Base-by-base conservation (phyloP, 37 sponge, comb jelly and placozoan genomes). In the Eunapius fragilis region DNA sequence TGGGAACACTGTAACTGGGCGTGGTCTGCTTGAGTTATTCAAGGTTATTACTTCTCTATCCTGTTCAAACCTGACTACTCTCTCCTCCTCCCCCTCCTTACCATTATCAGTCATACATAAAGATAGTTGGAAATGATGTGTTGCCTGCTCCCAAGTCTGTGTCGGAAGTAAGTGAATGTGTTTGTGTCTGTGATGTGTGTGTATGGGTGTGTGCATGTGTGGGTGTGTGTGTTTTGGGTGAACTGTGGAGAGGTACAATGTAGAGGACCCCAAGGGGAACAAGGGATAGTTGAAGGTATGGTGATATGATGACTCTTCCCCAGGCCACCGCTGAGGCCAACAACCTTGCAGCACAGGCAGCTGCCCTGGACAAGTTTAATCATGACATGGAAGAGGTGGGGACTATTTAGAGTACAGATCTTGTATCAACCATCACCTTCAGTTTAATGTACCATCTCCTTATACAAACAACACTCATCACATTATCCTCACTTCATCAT, bases 251-350 rank as follows among this genome's bases (percentile, higher is more conserved):
- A n/a, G n/a, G n/a, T n/a, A n/a, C n/a, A n/a, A n/a, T n/a, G n/a
- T n/a, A n/a, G n/a, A n/a, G n/a, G n/a, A 41, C 6, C 47, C 27
- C 78, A 33, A 28, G 31, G 26, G 26, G 79, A 27, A 6, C 10
- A 12, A 75, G n/a, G n/a, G n/a, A n/a, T n/a, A n/a, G n/a, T n/a
- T n/a, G n/a, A n/a, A n/a, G n/a, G n/a, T n/a, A n/a, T n/a, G n/a
- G n/a, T n/a, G n/a, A n/a, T n/a, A n/a, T 31, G 37, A 71, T 27
- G 79, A 0, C 67, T 86, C 27, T 37, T 78, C 25, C 69, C 26
- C 30, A 91, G 90, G 99, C 99, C 0, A 99, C 97, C 22, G 99
- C 99, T 35, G 99, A 99, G 50, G 99, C 96, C 28, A 99, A 97
- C 90, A 97, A 99, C 76, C 87, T 99, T 19, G 81, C 97, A 25